Evolutionary conservation across 2,797 vertebrate genomes (phyloP), one percentile per base, ranked within the genome.

Genomic region (Cossypha heuglini): DNA sequence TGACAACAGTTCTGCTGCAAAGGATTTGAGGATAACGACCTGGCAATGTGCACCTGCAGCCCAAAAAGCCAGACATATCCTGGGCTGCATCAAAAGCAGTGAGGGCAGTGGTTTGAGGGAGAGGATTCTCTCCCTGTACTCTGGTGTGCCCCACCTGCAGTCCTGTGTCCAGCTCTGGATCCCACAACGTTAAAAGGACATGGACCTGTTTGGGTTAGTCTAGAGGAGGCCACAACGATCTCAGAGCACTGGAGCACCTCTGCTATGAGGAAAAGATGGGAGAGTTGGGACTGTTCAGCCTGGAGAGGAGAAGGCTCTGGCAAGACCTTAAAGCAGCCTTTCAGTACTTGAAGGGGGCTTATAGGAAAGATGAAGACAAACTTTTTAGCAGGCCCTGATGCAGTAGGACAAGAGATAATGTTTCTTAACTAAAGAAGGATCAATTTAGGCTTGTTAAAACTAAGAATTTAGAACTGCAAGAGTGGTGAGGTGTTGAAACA

Each of bases 111-210:
- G 8, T 22, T 16, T 16, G 28, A 63, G 43, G 14, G 3, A 43
- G 11, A 11, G 18, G 16, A 49, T 75, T 82, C 16, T 55, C 8
- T 16, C 37, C 9, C 42, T 37, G 6, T 25, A 16, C 16, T 22
- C 48, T 62, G 37, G 28, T 57, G 63, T 20, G 24, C 4, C 28
- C 4, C 11, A 43, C 2, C 26, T 28, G 22, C 31, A 54, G 9
- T 28, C 28, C 22, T 25, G 22, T 16, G 35, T 42, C 62, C 62
- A 26, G 20, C 31, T 66, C 43, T 37, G 74, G 17, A 4, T 13
- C 1, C n/a, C 28, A 12, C 26, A 45, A 6, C 3, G 5, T 1
- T 9, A 9, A 33, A 62, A 16, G 16, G 38, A 16, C 3, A 1
- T 5, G 25, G 54, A 42, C 4, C 18, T 35, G 4, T 29, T 66